Conservation (phyloP, 2,797 vertebrate genomes). For the Alauda arvensis region DNA sequence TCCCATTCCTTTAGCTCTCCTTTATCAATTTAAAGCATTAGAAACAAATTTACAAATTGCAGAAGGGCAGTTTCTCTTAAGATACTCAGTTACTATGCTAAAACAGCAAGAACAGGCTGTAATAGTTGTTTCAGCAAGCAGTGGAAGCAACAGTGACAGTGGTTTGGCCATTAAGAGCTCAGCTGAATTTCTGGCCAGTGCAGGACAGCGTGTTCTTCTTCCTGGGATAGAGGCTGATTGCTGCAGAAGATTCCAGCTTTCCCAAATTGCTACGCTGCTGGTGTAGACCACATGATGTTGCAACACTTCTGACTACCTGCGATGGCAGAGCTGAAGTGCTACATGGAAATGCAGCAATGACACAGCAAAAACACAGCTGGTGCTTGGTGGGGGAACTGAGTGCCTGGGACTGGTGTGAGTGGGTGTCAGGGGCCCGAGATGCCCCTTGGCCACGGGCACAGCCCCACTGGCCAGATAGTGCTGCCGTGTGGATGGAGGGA, state of each 20-base stretch:
- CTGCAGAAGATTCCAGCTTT: background rate
- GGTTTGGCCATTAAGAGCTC: background rate
- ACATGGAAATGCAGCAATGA: background rate
- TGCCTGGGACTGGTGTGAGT: fast-evolving
- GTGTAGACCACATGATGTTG: background rate
- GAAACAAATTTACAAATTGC: background rate
- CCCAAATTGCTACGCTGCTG: fast-evolving
- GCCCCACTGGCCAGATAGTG: background rate
- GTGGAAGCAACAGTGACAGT: background rate
- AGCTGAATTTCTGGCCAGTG: background rate
- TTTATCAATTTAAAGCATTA: background rate
- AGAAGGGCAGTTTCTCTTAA: background rate
- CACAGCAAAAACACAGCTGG: background rate
- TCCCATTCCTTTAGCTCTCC: background rate
- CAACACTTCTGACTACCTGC: fast-evolving
- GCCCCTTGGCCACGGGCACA: background rate
- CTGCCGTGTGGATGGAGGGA: background rate
- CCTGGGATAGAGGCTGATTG: background rate
- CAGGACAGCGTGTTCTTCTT: background rate
- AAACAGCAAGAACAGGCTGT: background rate
- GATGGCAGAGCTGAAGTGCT: background rate
- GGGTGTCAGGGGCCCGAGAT: background rate
- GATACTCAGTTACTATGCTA: background rate
- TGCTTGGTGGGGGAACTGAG: background rate
- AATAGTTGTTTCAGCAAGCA: background rate